Evolutionary conservation across 2,797 vertebrate genomes (phyloP), one percentile per base, ranked within the genome.

Genomic region (Hippocampus kuda): DNA sequence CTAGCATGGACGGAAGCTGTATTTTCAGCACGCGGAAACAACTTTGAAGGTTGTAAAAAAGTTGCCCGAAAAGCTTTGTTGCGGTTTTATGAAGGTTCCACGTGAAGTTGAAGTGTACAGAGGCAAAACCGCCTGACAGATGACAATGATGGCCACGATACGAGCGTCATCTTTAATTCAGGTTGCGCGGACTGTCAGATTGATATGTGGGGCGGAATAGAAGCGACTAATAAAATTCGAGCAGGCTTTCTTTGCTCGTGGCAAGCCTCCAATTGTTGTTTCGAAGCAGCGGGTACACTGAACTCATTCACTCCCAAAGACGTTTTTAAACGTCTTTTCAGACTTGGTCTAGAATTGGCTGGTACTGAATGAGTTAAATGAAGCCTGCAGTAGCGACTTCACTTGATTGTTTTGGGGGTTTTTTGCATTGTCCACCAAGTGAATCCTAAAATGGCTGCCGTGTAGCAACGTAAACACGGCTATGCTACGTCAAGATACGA

Each of bases 1-100:
- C 6, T 57, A 15, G 56, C 56, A 27, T 7, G 22, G n/a, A 56
- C 7, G 8, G 22, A 56, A 56, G 56, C 56, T 27, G 24, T 16
- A 57, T 57, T 57, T 78, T 76, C 74, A 79, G 71, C 71, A 46
- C 5, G 46, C 65, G 26, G 30, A 44, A 64, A 64, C 41, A 64
- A 24, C 38, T 41, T 22, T 64, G 62, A 44, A 64, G 38, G 22
- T 27, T 57, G 56, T 4, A 57, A 15, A 24, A 1, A 11, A 26
- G 24, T 27, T 2, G 56, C 24, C 11, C 22, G 38, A 46, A 64
- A 15, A 44, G 44, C 41, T 44, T 24, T 44, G 15, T n/a, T 22
- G 41, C 41, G 24, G 62, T 24, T 24, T 62, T 65, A 65, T 46
- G 42, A 65, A 42, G 22, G 22, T 38, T 38, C 15, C 34, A 22